phyloP scores from a whole-genome alignment of 2,797 vertebrate genomes.

The Myripristis jacobus region DNA sequence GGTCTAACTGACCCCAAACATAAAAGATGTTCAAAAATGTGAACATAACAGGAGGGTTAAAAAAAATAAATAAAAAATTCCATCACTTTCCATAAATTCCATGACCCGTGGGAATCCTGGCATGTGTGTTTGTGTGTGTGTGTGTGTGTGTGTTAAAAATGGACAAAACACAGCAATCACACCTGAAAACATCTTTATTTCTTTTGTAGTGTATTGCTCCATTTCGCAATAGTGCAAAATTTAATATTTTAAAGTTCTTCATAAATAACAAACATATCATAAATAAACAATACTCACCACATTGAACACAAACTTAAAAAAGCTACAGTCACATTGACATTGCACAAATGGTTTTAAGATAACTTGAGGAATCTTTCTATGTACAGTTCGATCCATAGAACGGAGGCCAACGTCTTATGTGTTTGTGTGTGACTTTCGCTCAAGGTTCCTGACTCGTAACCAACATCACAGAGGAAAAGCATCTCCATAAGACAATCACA shows the following conservation, averaged over 20 bases:
- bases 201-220: slow-evolving; percentile 84
- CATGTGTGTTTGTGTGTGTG: not conserved
- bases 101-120: not conserved
- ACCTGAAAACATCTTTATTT: slow-evolving; percentile 84
- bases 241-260: slow-evolving; percentile 78
- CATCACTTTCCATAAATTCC: no score
- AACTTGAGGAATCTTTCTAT: slow-evolving; percentile 67
- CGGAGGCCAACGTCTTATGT: slow-evolving; percentile 62
- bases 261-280: slow-evolving; percentile 88
- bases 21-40: no score
- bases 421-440: slow-evolving; percentile 58
- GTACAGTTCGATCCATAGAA: slow-evolving; percentile 71
- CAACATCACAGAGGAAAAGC: slow-evolving; percentile 41
- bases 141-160: slow-evolving; percentile 28
- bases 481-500: slow-evolving; percentile 57
- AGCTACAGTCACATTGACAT: slow-evolving; percentile 72
- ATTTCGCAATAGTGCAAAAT: slow-evolving; percentile 87
- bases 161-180: slow-evolving; percentile 43
- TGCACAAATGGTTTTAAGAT: slow-evolving; percentile 69
- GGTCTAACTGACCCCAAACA: no score
- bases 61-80: no score
- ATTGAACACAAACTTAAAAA: slow-evolving; percentile 78
- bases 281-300: slow-evolving; percentile 84
- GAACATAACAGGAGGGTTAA: no score
- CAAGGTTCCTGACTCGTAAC: slow-evolving; percentile 35